phyloP scores from a whole-genome alignment of 1,140 invertebrate genomes.

The Drosophila tani region DNA sequence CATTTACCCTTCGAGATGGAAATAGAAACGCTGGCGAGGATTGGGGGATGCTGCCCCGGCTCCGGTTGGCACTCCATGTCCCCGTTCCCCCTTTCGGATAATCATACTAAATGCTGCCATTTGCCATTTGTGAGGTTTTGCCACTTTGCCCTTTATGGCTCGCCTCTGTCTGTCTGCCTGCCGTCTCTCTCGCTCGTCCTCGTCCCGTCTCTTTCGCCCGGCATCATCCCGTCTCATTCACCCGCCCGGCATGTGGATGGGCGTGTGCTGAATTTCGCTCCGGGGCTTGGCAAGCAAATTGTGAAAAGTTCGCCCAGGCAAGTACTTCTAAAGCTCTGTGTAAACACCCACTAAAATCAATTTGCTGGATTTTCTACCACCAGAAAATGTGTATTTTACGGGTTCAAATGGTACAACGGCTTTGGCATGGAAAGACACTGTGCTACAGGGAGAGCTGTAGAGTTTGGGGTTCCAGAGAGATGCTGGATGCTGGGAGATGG shows the following conservation, averaged over 20 bases:
- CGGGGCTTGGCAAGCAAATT: slow-evolving; percentile 69
- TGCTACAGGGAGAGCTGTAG: neutral
- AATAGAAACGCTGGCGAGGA: slow-evolving; percentile 5
- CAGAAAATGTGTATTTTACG: slow-evolving; percentile 83
- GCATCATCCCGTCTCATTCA: slow-evolving; percentile 1
- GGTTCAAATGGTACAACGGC: slow-evolving; percentile 58
- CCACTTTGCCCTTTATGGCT: slow-evolving; percentile 76
- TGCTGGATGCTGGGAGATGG: slow-evolving; percentile 8
- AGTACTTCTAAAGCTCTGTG: slow-evolving; percentile 81
- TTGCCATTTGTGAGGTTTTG: slow-evolving; percentile 85
- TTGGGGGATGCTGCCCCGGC: slow-evolving; percentile 27
- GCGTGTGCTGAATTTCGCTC: slow-evolving; percentile 52
- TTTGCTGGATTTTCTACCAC: slow-evolving; percentile 84
- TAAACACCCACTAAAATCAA: slow-evolving; percentile 85
- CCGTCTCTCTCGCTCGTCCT: slow-evolving; percentile 25
- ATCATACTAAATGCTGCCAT: slow-evolving; percentile 84
- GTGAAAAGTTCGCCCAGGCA: slow-evolving; percentile 72
- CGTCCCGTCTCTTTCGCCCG: slow-evolving; percentile 19
- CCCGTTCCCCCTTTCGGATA: slow-evolving; percentile 52
- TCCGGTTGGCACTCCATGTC: slow-evolving; percentile 37
- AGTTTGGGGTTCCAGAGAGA: neutral
- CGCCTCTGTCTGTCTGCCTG: slow-evolving; percentile 36
- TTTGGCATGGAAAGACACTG: slow-evolving; percentile 27
- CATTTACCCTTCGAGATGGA: slow-evolving; percentile 65
- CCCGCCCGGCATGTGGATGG: slow-evolving; percentile 5